Base-by-base conservation (phyloP, 1,140 invertebrate genomes). In the Pseudoatta argentina region DNA sequence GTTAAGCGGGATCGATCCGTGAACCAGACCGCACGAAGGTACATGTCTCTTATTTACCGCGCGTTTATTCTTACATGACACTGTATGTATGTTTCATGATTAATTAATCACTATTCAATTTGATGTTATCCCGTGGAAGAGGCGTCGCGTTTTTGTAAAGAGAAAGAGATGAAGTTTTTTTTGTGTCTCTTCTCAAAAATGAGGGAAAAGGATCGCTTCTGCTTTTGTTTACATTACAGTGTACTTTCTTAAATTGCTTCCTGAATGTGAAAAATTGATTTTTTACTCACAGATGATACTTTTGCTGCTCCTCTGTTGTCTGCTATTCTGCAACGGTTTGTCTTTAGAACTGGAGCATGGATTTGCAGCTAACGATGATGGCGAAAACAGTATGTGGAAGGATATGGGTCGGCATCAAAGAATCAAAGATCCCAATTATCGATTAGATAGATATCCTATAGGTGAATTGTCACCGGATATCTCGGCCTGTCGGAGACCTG, bases 401-500 rank as follows among this genome's bases (percentile, higher is more conserved):
- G 87, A 86, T 34, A 51, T 91, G 34, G 92, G 94, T 0, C 79
- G 93, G 39, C 89, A 69, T 72, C 91, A 91, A 24, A 92, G 87
- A 48, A 92, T 94, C 14, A 94, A 94, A 64, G 94, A 94, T 83
- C 87, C 92, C 10, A 90, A 30, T 86, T 94, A 93, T 67, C 75
- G 94, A 72, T 14, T 94, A 44, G 92, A 92, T 4, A 91, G 91
- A 59, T 94, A 93, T 86, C 88, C 92, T 86, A 87, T 93, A 14
- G 89, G 91, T 59, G 92, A 93, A 87, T 71, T 92, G 64, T 89
- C 93, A 85, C 82, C 90, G 7, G 93, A 94, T 91, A 90, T 86
- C n/a, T 91, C 88, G 8, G 89, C 92, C 82, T 96, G 96, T 63
- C 95, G 96, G 78, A 96, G 95, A 92, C 95, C 96, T 86, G 96